Base-by-base conservation (phyloP, 2,888 invertebrate species). In the Frankliniella intonsa region DNA sequence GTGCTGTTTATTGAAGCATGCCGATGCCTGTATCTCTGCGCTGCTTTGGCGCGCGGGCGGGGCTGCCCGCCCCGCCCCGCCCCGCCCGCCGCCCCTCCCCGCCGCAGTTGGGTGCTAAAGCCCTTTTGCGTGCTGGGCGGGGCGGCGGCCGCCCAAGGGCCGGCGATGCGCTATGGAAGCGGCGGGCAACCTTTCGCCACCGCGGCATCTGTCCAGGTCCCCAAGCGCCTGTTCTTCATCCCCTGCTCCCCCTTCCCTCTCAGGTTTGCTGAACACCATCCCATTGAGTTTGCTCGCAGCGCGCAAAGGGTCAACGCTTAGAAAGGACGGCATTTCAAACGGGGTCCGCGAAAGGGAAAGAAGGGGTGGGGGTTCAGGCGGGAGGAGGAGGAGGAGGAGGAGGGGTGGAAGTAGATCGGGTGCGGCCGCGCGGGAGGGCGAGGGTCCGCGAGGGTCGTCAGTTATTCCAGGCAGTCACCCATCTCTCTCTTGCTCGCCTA, bases 1-100 rank as follows among this genome's bases (percentile, higher is more conserved):
- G 19, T 62, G 62, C 62, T 62, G 62, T n/a, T 14, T n/a, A 62
- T 62, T 62, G 62, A 62, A 62, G 62, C 62, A 62, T 62, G 62
- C 62, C n/a, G 62, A 62, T 62, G 62, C 62, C 17, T 17, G n/a
- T 62, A 62, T 62, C 62, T 62, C 62, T 17, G 62, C 62, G 62
- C 62, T 14, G 19, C 62, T 38, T 38, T 38, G 38, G 38, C 3
- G 38, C 38, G 38, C 38, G 38, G 5, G 38, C 38, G 2, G 38
- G 5, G 3, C 38, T 38, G 38, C 38, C 19, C 62, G 62, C 62
- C 62, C 14, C 62, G 55, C 17, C 14, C 55, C 14, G 14, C 55
- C 55, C 55, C 55, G 12, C 14, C 55, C 9, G 17, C 62, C 17
- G 62, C 62, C 11, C 19, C 62, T 7, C 14, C 62, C 62, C 11